Conservation (phyloP, 2,113 vertebrate species). For the Willisornis vidua region DNA sequence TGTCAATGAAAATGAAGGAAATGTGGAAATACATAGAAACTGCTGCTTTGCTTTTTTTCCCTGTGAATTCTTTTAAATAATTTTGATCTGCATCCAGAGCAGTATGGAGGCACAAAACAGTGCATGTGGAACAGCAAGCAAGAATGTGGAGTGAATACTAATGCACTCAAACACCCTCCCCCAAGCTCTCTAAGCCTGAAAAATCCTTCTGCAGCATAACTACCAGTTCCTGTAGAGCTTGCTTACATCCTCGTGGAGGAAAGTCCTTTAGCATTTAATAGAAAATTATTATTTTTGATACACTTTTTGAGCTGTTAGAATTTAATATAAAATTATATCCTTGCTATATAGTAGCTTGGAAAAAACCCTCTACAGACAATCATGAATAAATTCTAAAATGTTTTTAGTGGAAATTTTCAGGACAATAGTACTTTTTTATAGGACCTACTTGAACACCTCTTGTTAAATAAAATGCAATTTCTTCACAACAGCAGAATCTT, state of each 20-base stretch:
- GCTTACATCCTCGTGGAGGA: not conserved
- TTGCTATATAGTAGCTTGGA: not conserved
- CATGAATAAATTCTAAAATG: not conserved
- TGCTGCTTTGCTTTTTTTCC: not conserved
- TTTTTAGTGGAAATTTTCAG: conserved; percentile 1
- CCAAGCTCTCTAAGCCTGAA: conserved; percentile 33
- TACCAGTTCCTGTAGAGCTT: not conserved
- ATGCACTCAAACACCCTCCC: conserved; percentile 13
- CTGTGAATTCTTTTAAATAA: conserved; percentile 43
- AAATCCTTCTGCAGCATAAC: conserved; percentile 45
- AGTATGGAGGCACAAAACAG: conserved; percentile 36
- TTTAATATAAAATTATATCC: conserved; percentile 6
- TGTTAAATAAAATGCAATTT: not conserved
- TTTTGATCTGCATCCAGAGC: conserved; percentile 48
- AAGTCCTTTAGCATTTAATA: conserved; percentile 19
- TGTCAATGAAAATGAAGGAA: conserved; percentile 32
- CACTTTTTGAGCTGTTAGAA: not conserved
- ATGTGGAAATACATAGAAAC: conserved; percentile 27
- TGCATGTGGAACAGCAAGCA: conserved; percentile 46
- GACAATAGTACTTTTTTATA: not conserved
- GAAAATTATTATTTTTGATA: conserved; percentile 25
- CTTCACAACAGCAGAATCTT: not conserved
- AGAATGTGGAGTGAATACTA: conserved; percentile 49
- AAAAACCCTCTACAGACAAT: not conserved
- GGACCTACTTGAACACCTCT: not conserved